Percentiles rank a stretch among this genome's conserved stretches.
These are phyloP conservation scores for Neoaliturus tenellus DNA, from an alignment of 2,888 invertebrate genomes.

Conservation along the genomic window DNA sequence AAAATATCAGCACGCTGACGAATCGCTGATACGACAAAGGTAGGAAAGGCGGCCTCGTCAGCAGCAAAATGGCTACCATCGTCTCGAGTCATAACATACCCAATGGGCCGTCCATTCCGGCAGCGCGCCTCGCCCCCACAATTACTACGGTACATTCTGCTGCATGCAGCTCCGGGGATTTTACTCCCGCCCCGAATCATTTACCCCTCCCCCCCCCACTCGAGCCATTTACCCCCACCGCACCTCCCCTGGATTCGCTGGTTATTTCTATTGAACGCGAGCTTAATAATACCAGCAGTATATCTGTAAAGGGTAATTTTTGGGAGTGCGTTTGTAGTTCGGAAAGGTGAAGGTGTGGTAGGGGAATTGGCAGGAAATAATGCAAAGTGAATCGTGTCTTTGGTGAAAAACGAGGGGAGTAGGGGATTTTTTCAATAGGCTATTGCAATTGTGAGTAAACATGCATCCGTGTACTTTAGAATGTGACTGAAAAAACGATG, in stretches of 20 bases:
- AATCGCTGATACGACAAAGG: neutral
- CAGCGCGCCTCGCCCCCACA: neutral
- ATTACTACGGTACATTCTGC: slow-evolving; percentile 28
- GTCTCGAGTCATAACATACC: slow-evolving; percentile 12
- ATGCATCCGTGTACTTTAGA: too few species aligned
- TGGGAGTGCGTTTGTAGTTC: neutral
- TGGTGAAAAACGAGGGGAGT: too few species aligned
- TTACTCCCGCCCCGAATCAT: neutral
- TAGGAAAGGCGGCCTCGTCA: neutral
- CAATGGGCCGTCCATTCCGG: slow-evolving; percentile 21
- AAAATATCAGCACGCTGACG: neutral
- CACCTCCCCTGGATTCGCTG: neutral
- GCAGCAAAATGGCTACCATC: neutral
- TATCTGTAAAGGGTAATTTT: slow-evolving; percentile 16
- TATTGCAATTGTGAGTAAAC: too few species aligned
- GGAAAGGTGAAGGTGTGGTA: neutral
- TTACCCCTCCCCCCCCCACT: neutral
- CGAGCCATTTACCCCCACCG: neutral
- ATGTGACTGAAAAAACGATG: too few species aligned
- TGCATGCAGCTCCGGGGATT: slow-evolving; percentile 8
- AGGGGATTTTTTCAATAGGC: too few species aligned
- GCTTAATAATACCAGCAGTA: slow-evolving; percentile 14
- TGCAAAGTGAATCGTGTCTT: neutral
- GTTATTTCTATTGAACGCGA: neutral
- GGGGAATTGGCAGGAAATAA: neutral